Evolutionary conservation across 2,113 vertebrate genomes (phyloP).

Genomic region (Pangasianodon hypophthalmus): DNA sequence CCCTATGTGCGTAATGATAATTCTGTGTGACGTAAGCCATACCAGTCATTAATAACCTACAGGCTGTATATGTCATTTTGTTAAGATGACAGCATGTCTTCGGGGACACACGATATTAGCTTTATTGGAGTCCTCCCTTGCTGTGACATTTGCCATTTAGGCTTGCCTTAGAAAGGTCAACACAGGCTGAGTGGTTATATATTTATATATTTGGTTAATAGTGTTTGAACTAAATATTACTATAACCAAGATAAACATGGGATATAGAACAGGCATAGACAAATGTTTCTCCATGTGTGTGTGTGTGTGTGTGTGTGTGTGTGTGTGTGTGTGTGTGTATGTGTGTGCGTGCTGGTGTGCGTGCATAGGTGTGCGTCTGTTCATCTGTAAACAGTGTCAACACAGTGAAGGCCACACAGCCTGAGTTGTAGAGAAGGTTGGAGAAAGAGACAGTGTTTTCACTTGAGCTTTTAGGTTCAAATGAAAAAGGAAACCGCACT

Average conservation of each 20-base stretch:
- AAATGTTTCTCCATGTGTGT: constrained; percentile 16
- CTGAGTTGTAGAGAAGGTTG: constrained; percentile 52
- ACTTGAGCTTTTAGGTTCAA: constrained; percentile 18
- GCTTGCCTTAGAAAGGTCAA: constrained; percentile 41
- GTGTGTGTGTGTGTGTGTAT: constrained; percentile 17
- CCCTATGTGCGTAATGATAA: not conserved
- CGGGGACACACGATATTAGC: not conserved
- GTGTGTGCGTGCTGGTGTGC: constrained; percentile 12
- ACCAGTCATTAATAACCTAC: not conserved
- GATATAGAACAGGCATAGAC: constrained; percentile 56
- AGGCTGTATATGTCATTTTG: not conserved
- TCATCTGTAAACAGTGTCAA: constrained; percentile 3
- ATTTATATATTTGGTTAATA: constrained; percentile 63
- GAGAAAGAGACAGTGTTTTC: constrained; percentile 35
- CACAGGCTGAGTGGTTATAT: constrained; percentile 56
- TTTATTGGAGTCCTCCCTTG: constrained; percentile 23
- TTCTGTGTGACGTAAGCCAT: not conserved
- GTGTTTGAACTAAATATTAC: constrained; percentile 67
- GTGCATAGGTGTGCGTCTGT: not conserved
- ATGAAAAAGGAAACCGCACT: not conserved
- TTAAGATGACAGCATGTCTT: constrained; percentile 4
- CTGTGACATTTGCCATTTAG: constrained; percentile 46
- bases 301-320: constrained; percentile 26
- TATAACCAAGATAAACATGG: constrained; percentile 66
- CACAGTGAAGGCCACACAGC: constrained; percentile 56